Conservation (phyloP, 2,888 invertebrate genomes). For the Agapetus fuscipes region DNA sequence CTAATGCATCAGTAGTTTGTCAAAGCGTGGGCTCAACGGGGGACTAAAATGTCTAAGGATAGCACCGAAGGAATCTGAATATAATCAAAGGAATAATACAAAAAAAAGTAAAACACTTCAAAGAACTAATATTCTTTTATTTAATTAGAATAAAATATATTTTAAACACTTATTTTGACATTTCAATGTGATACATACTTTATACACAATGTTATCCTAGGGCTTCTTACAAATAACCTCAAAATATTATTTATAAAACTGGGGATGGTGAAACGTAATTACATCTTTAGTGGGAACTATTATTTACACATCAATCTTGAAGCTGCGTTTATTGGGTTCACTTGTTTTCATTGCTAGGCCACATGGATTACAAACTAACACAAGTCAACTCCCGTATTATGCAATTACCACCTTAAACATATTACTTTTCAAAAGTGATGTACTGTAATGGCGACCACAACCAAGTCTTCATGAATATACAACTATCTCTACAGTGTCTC, state of each 20-base stretch:
- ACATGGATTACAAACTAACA: no score
- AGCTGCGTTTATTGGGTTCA: no score
- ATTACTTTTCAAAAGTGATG: constrained; percentile 1
- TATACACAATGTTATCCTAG: constrained; percentile 20
- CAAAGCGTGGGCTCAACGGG: no score
- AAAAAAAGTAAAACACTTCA: not conserved
- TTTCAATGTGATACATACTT: constrained; percentile 19
- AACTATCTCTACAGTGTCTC: not conserved
- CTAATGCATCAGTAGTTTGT: no score
- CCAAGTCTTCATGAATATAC: not conserved
- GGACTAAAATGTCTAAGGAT: no score
- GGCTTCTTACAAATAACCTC: constrained; percentile 18
- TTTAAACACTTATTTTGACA: constrained; percentile 21
- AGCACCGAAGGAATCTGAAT: no score
- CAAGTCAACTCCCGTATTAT: not conserved
- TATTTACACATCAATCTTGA: no score
- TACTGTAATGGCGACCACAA: constrained; percentile 8
- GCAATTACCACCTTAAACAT: constrained; percentile 1
- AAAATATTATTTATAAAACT: no score
- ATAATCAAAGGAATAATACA: no score
- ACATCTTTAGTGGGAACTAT: no score
- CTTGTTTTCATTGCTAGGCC: no score
- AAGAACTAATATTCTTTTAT: constrained; percentile 15
- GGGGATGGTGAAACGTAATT: no score
- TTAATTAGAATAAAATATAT: constrained; percentile 22